Evolutionary conservation across 2,113 vertebrate genomes (phyloP).

Genomic region (Alethe diademata): DNA sequence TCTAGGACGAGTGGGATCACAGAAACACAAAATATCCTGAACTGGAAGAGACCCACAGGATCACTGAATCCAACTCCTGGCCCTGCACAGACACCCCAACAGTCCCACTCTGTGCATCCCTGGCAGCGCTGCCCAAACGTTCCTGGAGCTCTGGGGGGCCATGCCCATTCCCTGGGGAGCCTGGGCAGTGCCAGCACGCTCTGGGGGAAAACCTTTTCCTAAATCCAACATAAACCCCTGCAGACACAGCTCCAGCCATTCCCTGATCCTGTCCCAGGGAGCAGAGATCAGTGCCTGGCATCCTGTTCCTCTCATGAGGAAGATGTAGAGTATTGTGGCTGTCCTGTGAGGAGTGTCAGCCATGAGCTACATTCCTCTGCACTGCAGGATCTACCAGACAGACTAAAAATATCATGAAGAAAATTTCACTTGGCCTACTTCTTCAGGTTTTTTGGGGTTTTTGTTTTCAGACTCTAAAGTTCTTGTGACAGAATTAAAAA

Average conservation of each 20-base stretch:
- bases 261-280: background rate
- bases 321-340: background rate
- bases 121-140: accelerated
- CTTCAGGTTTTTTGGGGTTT: background rate
- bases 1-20: background rate
- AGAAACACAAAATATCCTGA: background rate
- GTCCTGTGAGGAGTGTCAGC: background rate
- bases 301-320: accelerated
- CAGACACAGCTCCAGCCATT: accelerated
- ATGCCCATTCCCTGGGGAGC: background rate
- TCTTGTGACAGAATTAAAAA: background rate
- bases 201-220: background rate
- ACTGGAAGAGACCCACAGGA: background rate
- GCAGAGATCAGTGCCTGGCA: background rate
- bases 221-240: accelerated
- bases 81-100: background rate
- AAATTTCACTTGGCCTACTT: background rate
- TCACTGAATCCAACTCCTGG: accelerated
- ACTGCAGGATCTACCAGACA: background rate
- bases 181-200: background rate
- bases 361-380: background rate
- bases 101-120: background rate
- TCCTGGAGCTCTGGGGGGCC: background rate
- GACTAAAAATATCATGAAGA: background rate
- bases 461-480: background rate